Evolutionary conservation across 2,797 vertebrate species (phyloP).

Genomic region (Capromys pilorides): DNA sequence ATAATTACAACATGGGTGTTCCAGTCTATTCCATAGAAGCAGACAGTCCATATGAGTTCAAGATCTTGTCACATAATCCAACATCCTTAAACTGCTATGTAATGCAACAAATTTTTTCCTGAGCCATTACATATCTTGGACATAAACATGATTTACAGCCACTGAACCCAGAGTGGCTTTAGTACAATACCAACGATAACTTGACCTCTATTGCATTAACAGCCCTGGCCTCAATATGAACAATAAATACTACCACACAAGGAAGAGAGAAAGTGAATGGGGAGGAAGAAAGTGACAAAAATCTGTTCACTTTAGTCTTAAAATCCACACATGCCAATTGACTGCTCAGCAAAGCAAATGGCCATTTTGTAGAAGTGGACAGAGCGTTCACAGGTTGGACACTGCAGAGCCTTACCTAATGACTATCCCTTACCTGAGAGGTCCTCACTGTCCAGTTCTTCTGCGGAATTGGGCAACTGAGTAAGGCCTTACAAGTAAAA

Average conservation of each 20-base stretch:
- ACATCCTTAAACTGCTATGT: conserved; percentile 61
- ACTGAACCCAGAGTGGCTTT: background rate
- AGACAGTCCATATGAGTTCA: background rate
- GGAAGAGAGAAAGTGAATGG: background rate
- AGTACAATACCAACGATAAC: background rate
- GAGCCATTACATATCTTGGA: background rate
- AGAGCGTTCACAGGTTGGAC: conserved; percentile 77
- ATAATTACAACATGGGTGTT: fast-evolving
- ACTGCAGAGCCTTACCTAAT: conserved; percentile 83
- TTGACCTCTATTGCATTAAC: background rate
- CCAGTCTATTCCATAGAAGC: conserved; percentile 42
- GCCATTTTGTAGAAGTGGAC: conserved; percentile 78
- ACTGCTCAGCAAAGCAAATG: conserved; percentile 68
- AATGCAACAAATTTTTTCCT: conserved; percentile 25
- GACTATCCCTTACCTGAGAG: conserved; percentile 89
- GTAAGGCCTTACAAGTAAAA: conserved; percentile 91
- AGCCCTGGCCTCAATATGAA: background rate
- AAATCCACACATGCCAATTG: conserved; percentile 35
- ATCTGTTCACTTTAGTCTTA: background rate
- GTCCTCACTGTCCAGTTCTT: conserved; percentile 90
- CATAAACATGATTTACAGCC: conserved; percentile 19
- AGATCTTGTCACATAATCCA: conserved; percentile 36
- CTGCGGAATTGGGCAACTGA: conserved; percentile 90
- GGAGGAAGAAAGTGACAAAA: conserved; percentile 31
- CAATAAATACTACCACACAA: background rate